Conservation (phyloP, 2,888 invertebrate species). For the Macrosoma leucophasiata region DNA sequence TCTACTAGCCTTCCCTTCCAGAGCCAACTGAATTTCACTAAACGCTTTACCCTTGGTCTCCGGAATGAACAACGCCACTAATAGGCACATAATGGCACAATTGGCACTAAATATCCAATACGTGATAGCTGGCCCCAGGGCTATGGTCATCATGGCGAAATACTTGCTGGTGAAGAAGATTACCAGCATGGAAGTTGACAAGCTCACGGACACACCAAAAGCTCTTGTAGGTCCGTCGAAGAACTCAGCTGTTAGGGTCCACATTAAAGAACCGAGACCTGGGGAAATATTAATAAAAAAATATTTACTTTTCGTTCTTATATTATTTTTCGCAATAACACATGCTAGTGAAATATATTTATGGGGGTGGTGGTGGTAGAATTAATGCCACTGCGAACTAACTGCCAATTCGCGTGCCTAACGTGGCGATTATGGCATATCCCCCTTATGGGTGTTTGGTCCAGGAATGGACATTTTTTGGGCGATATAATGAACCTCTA, state of each 20-base stretch:
- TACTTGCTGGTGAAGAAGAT: slow-evolving; percentile 41
- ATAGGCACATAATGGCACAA: slow-evolving; percentile 30
- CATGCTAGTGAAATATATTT: no score
- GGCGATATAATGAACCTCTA: no score
- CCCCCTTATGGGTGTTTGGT: no score
- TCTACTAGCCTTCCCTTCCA: no score
- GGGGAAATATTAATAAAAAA: slow-evolving; percentile 22
- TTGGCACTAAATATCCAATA: slow-evolving; percentile 41
- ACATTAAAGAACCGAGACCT: slow-evolving; percentile 49
- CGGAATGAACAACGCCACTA: slow-evolving; percentile 40
- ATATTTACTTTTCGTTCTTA: no score
- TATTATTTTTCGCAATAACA: no score
- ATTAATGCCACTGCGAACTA: no score
- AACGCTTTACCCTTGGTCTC: slow-evolving; percentile 58
- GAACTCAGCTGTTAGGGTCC: slow-evolving; percentile 44
- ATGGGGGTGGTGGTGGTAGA: no score
- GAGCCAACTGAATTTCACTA: slow-evolving; percentile 43
- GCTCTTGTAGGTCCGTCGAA: slow-evolving; percentile 45
- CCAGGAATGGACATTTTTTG: no score
- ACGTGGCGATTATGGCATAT: no score
- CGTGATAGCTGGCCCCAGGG: slow-evolving; percentile 38
- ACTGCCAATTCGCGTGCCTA: no score
- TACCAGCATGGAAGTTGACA: slow-evolving; percentile 22
- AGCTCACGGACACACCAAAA: slow-evolving; percentile 33
- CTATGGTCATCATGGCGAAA: slow-evolving; percentile 33